Percentiles rank a stretch among this genome's conserved stretches.
phyloP scores from a whole-genome alignment of 2,113 vertebrate species.

The Corythoichthys haematopterus region DNA sequence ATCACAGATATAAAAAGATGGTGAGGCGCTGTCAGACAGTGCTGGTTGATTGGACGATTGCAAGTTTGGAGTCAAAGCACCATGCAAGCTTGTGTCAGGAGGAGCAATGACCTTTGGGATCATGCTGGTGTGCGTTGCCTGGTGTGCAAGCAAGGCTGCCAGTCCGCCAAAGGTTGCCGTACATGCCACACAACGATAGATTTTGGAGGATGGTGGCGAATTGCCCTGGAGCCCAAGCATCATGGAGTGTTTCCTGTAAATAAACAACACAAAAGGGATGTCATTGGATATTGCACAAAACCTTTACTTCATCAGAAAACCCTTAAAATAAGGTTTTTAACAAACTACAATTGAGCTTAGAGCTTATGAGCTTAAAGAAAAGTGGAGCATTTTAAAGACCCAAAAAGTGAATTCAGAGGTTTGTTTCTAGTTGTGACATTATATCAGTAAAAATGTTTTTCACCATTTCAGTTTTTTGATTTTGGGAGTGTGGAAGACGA shows the following conservation, averaged over 20 bases:
- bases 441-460: too few species aligned
- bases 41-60: conserved; percentile 33
- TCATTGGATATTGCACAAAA: background rate
- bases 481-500: too few species aligned
- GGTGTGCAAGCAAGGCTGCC: conserved; percentile 72
- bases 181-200: conserved; percentile 72
- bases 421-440: too few species aligned
- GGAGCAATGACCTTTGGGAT: conserved; percentile 28
- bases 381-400: background rate
- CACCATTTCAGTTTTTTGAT: too few species aligned
- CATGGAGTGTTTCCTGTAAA: conserved; percentile 42
- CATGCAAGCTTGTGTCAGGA: conserved; percentile 18
- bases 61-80: conserved; percentile 30
- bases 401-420: too few species aligned
- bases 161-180: conserved; percentile 70
- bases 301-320: background rate
- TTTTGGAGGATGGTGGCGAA: conserved; percentile 53
- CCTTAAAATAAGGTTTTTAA: background rate
- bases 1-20: conserved; percentile 60
- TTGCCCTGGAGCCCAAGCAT: conserved; percentile 74
- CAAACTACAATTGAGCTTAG: background rate
- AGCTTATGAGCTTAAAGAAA: background rate
- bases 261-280: conserved; percentile 17
- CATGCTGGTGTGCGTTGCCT: conserved; percentile 49
- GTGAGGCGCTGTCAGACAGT: conserved; percentile 24